Base-by-base conservation (phyloP, 1,140 invertebrate species). In the Agrilus planipennis region DNA sequence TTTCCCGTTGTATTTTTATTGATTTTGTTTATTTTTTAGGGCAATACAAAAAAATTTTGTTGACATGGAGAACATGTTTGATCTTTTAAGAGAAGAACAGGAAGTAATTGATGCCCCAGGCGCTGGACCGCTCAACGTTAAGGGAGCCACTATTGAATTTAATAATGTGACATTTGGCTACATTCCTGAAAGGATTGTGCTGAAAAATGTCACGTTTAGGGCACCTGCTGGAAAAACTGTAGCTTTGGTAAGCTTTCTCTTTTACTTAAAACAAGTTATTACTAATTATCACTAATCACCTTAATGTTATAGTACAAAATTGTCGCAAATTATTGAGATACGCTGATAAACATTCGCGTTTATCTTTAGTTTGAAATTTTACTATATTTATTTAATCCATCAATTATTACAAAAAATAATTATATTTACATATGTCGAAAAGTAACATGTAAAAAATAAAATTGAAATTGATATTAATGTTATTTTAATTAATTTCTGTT, bases 51-150 rank as follows among this genome's bases (percentile, higher is more conserved):
- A 90, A 61, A 89, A 92, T 58, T 97, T 99, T 58, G 79, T 97
- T 17, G 94, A 98, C 53, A 98, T 98, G 94, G 94, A 98, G 69
- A 97, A 98, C 60, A 97, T 99, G 93, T 92, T 98, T 65, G 91
- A 96, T 39, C 60, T 99, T 32, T 66, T 99, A 34, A 75, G 80
- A 34, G 84, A 92, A 61, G 73, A 84, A 17, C 73, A 84, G 46
- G 92, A 97, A 69, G 75, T 96, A 34, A 69, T 78, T 11, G 90
- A 97, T 69, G 73, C 75, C 1, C 76, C 79, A 1, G 77, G 80
- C 40, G 89, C 89, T 30, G 73, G 72, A 5, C 70, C 76, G 14
- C 58, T 96, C 14, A 57, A 75, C 4, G 65, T 89, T 1, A 75
- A 76, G 27, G 71, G 73, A 32, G 92, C 89, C 27, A 65, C 71